Evolutionary conservation across 2,113 vertebrate genomes (phyloP).

Genomic region (Typhlomys cinereus): DNA sequence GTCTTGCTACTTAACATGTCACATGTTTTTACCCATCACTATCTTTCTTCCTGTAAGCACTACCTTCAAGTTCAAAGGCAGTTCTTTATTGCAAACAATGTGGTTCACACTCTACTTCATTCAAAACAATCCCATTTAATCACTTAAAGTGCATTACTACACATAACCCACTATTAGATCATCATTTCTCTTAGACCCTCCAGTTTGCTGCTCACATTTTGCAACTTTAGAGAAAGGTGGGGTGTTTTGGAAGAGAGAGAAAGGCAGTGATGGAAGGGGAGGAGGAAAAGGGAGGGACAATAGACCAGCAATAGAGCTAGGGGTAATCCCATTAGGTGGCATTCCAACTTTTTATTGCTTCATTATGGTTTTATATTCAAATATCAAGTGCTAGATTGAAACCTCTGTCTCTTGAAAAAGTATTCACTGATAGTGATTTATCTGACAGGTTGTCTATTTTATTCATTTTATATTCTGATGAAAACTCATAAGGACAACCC

Average conservation of each 20-base stretch:
- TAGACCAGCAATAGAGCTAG: neutral
- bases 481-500: neutral
- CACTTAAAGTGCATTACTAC: neutral
- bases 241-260: neutral
- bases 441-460: neutral
- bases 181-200: neutral
- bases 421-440: neutral
- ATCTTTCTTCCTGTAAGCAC: neutral
- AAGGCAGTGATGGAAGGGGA: neutral
- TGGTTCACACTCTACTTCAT: neutral
- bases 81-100: neutral
- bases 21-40: neutral
- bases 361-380: neutral
- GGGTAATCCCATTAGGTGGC: neutral
- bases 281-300: neutral
- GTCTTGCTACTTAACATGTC: neutral
- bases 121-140: neutral
- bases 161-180: neutral
- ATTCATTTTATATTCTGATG: conserved; percentile 10
- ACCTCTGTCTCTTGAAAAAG: neutral
- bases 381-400: neutral
- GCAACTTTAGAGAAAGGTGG: neutral
- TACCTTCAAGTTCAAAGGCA: neutral
- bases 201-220: neutral
- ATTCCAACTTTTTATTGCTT: neutral